Conservation (phyloP, 2,888 invertebrate species). For the Penaeus monodon region DNA sequence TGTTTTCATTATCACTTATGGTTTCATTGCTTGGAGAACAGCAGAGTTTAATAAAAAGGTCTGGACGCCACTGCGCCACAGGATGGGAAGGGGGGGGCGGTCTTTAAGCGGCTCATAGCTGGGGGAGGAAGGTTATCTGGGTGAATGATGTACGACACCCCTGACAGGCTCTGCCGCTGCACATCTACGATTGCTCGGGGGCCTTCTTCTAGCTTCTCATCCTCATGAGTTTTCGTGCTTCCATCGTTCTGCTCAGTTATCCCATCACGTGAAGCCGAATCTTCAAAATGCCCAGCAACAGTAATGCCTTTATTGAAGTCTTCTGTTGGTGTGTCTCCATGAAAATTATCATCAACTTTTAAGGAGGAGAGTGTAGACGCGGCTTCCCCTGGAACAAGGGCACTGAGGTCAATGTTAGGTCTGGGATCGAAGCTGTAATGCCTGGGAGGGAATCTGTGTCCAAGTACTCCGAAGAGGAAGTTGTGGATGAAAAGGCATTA, state of each 20-base stretch:
- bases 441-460: conserved; percentile 11
- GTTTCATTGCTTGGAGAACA: conserved; percentile 11
- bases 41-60: conserved; percentile 51
- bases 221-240: background rate
- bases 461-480: background rate
- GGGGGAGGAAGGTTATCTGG: conserved; percentile 59
- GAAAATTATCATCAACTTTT: too few relatives aligned
- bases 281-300: background rate
- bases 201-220: background rate
- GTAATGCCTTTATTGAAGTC: too few relatives aligned
- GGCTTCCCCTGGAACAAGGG: background rate
- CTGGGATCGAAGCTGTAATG: conserved; percentile 12
- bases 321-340: too few relatives aligned
- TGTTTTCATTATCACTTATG: too few relatives aligned
- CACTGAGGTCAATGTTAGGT: background rate
- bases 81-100: conserved; percentile 33
- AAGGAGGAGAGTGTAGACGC: background rate
- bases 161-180: conserved; percentile 25
- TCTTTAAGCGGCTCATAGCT: conserved; percentile 43
- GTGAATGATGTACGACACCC: conserved; percentile 62
- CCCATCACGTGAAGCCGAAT: background rate
- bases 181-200: conserved; percentile 57
- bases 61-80: conserved; percentile 43
- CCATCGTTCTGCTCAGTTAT: background rate
- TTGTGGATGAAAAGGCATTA: background rate